Evolutionary conservation across 1,140 invertebrate genomes (phyloP).

Genomic region (Drosophila santomea): DNA sequence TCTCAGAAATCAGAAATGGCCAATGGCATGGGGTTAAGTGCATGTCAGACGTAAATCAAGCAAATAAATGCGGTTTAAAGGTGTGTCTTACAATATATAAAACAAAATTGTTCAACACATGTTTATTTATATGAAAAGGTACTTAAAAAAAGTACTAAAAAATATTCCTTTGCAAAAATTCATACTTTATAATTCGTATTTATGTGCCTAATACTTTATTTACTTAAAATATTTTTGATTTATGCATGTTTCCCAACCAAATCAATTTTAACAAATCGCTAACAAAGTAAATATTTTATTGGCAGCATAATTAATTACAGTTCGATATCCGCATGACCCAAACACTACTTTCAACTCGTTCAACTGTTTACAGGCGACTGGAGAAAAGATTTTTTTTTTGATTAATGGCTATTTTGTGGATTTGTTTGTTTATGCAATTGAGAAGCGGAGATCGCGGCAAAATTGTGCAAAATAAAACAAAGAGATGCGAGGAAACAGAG

Average conservation of each 20-base stretch:
- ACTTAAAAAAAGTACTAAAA: too few relatives aligned
- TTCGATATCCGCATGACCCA: neutral
- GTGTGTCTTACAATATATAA: too few relatives aligned
- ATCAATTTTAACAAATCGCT: neutral
- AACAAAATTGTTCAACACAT: too few relatives aligned
- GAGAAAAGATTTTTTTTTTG: slow-evolving; percentile 49
- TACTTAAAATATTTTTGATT: neutral
- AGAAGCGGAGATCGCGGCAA: slow-evolving; percentile 10
- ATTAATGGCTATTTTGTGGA: slow-evolving; percentile 64
- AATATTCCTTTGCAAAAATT: neutral
- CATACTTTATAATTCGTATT: neutral
- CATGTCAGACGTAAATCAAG: slow-evolving; percentile 22
- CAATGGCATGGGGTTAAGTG: slow-evolving; percentile 20
- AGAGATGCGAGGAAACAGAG: slow-evolving; percentile 18
- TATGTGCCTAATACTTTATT: neutral
- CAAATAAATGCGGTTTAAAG: slow-evolving; percentile 9
- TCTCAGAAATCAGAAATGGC: slow-evolving; percentile 1
- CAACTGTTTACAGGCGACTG: slow-evolving; percentile 40
- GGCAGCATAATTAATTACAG: neutral
- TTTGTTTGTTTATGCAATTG: slow-evolving; percentile 77
- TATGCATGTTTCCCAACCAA: neutral
- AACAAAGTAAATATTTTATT: neutral
- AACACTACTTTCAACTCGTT: slow-evolving; percentile 14
- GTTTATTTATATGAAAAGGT: too few relatives aligned
- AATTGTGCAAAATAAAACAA: slow-evolving; percentile 53